Evolutionary conservation across 2,888 invertebrate genomes (phyloP).

Genomic region (Cephus pulcher): DNA sequence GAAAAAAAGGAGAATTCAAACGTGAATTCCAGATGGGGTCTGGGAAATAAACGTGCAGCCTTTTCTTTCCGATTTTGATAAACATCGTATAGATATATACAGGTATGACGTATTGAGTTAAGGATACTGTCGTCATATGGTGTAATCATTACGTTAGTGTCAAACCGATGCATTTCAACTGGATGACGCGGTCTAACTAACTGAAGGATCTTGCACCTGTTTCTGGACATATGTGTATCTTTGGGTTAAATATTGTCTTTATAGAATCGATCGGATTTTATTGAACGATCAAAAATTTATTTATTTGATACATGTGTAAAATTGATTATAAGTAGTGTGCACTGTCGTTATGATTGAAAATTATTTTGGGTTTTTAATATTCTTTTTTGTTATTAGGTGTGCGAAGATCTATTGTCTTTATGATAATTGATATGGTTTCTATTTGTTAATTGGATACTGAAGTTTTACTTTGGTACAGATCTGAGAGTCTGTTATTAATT

Average conservation of each 20-base stretch:
- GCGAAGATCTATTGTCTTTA: not conserved
- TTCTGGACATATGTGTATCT: not conserved
- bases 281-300: not conserved
- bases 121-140: not conserved
- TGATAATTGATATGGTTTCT: not conserved
- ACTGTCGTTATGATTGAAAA: no score
- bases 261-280: not conserved
- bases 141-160: not conserved
- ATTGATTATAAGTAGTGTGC: not conserved
- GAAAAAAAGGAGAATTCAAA: not conserved
- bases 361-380: not conserved
- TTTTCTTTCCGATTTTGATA: not conserved
- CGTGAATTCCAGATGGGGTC: not conserved
- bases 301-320: not conserved
- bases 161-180: not conserved
- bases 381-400: not conserved
- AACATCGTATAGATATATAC: not conserved
- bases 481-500: not conserved
- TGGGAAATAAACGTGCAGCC: not conserved
- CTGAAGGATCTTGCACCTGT: not conserved
- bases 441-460: not conserved
- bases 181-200: not conserved
- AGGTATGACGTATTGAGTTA: not conserved
- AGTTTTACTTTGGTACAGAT: not conserved
- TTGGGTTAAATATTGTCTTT: not conserved